Conservation (phyloP, 2,113 vertebrate genomes). For the Sphyrna mokarran region DNA sequence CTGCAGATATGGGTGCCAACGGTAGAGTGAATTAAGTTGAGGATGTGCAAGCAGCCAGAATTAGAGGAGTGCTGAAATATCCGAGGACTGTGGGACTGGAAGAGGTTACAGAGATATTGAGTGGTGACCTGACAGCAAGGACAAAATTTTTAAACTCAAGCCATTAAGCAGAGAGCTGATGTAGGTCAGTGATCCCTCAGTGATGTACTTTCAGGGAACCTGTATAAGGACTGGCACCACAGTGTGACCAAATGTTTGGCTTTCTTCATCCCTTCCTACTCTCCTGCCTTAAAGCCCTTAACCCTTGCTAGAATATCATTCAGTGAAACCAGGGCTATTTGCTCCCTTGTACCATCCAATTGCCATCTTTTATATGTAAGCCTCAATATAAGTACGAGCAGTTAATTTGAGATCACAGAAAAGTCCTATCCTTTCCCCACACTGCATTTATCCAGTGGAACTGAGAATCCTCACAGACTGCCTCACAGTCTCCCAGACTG, state of each 20-base stretch:
- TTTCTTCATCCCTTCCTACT: not conserved
- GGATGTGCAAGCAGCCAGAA: too few relatives aligned
- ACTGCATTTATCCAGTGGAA: not conserved
- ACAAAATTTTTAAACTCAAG: not conserved
- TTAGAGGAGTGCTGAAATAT: too few relatives aligned
- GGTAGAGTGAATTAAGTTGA: not conserved
- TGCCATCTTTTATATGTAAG: not conserved
- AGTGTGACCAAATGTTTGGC: not conserved
- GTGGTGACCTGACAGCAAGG: not conserved
- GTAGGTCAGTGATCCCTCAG: not conserved
- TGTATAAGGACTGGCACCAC: not conserved
- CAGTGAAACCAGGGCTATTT: not conserved
- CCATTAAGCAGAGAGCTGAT: not conserved
- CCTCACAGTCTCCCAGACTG: not conserved
- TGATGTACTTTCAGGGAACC: not conserved
- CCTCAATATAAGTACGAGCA: not conserved
- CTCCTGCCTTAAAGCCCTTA: not conserved
- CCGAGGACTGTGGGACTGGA: too few relatives aligned
- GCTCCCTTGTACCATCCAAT: not conserved
- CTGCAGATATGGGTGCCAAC: not conserved
- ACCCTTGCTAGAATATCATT: not conserved
- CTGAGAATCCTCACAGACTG: not conserved
- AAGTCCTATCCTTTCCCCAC: not conserved
- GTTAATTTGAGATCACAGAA: not conserved
- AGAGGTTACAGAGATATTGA: not conserved